Conservation (phyloP, 1,140 invertebrate species). For the Rhynchophorus ferrugineus region DNA sequence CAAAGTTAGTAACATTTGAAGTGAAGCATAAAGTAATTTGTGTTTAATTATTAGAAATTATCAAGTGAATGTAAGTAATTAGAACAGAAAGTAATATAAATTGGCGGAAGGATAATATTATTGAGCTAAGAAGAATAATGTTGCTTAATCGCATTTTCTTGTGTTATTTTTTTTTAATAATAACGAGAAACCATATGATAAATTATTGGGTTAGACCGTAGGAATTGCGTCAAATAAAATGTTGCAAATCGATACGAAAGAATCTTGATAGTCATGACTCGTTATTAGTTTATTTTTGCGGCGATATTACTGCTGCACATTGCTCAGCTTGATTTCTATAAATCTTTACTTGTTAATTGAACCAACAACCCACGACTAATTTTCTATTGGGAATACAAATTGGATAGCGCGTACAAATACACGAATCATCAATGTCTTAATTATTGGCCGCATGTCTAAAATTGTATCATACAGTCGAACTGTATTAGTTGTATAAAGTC, state of each 20-base stretch:
- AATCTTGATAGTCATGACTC: conserved; percentile 8
- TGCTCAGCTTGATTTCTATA: not conserved
- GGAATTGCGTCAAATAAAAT: conserved; percentile 9
- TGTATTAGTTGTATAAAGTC: too few species aligned
- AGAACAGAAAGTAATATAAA: conserved; percentile 19
- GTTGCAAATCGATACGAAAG: not conserved
- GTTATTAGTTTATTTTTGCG: conserved; percentile 1
- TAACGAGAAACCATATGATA: conserved; percentile 7
- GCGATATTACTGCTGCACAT: conserved; percentile 1
- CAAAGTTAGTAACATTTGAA: conserved; percentile 9
- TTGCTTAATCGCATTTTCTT: conserved; percentile 10
- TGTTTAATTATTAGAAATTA: conserved; percentile 20
- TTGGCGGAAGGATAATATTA: conserved; percentile 11
- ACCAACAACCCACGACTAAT: conserved; percentile 2
- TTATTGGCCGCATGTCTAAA: too few species aligned
- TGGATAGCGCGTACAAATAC: not conserved
- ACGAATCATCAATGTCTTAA: conserved; percentile 1
- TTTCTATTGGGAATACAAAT: conserved; percentile 5
- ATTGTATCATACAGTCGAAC: too few species aligned
- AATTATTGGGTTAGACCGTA: conserved; percentile 3
- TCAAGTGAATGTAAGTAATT: conserved; percentile 15
- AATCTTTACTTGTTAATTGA: conserved; percentile 2
- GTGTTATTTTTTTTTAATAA: too few species aligned
- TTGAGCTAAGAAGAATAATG: conserved; percentile 10
- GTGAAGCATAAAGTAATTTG: conserved; percentile 18